phyloP scores from a whole-genome alignment of 2,113 vertebrate species.

The Carassius carassius region DNA sequence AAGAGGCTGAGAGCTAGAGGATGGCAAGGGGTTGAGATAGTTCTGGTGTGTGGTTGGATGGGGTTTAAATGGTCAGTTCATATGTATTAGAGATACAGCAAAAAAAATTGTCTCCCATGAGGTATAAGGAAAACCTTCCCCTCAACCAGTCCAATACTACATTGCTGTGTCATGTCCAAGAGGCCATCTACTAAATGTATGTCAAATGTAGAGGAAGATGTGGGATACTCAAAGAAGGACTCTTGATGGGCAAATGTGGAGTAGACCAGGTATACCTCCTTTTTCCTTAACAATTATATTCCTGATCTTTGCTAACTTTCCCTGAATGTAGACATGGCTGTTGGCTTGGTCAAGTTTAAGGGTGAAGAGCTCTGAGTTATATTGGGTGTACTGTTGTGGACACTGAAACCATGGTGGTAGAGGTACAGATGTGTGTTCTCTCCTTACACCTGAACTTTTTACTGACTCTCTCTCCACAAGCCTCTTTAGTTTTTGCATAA shows the following conservation, averaged over 20 bases:
- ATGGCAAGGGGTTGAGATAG: not conserved
- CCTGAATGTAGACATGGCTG: not conserved
- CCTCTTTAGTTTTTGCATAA: constrained; percentile 31
- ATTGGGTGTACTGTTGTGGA: not conserved
- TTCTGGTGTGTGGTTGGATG: not conserved
- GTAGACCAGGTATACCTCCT: not conserved
- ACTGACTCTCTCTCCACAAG: not conserved
- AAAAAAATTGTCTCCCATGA: not conserved
- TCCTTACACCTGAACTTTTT: not conserved
- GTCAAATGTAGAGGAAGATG: not conserved
- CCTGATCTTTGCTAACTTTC: not conserved
- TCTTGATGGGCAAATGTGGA: not conserved
- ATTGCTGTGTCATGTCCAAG: not conserved
- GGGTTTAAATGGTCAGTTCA: not conserved
- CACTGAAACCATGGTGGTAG: not conserved
- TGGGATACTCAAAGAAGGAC: not conserved
- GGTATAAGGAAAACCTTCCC: not conserved
- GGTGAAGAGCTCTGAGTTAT: not conserved
- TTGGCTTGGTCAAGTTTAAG: not conserved
- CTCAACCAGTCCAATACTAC: not conserved
- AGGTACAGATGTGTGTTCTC: not conserved
- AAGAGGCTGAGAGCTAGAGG: not conserved
- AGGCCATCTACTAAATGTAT: not conserved
- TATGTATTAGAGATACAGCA: not conserved
- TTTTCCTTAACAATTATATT: not conserved